Evolutionary conservation across 1,140 invertebrate genomes (phyloP).

Genomic region (Lycorma delicatula): DNA sequence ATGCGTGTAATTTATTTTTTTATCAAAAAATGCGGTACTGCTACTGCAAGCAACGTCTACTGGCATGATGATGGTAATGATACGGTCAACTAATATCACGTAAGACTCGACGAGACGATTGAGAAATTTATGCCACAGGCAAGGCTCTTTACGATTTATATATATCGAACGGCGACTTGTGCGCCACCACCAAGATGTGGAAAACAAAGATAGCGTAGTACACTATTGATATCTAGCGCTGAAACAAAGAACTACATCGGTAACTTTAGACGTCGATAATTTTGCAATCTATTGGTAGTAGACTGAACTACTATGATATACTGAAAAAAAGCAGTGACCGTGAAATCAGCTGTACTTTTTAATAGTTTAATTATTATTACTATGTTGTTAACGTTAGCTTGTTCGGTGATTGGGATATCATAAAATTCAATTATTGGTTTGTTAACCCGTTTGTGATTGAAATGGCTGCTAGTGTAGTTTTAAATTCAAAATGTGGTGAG

Average conservation of each 20-base stretch:
- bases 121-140: background rate
- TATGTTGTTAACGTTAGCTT: too few species aligned
- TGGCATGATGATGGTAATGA: conserved; percentile 35
- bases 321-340: background rate
- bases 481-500: background rate
- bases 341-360: background rate
- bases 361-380: background rate
- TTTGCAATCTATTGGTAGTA: background rate
- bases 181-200: too few species aligned
- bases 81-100: background rate
- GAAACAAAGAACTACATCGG: too few species aligned
- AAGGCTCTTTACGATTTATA: background rate
- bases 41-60: conserved; percentile 39
- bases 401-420: too few species aligned
- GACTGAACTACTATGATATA: background rate
- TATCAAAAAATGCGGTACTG: conserved; percentile 36
- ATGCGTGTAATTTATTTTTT: conserved; percentile 30
- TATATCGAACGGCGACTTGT: too few species aligned
- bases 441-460: background rate
- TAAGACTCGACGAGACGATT: background rate
- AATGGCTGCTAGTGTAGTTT: background rate
- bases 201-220: too few species aligned
- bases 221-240: too few species aligned
- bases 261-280: too few species aligned
- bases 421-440: too few species aligned